Evolutionary conservation across 2,888 invertebrate genomes (phyloP), one percentile per base, ranked within the genome.

Genomic region (Bembecia ichneumoniformis): DNA sequence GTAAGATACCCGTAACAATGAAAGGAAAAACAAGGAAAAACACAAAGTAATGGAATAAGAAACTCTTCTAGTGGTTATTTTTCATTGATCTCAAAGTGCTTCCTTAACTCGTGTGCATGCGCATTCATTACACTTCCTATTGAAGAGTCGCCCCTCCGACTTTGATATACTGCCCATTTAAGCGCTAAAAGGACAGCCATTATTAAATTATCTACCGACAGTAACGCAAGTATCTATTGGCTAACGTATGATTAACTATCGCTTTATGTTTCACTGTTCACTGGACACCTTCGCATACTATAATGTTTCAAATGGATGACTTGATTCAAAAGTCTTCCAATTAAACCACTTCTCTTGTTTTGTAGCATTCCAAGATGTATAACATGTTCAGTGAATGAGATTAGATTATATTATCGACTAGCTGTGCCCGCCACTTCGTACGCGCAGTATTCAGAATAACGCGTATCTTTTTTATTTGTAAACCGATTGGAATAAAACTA

Each of bases 111-210:
- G 59, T 62, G 60, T 52, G 57, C 55, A 53, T 49, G 53, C 53
- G 68, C 64, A 73, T 76, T 77, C 72, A 77, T 71, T 74, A 73
- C 63, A 70, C 62, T 68, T 74, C 70, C 72, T 66, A 76, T 76
- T 74, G 73, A 71, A 63, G 63, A 71, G 64, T 63, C 63, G 62
- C 60, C 63, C 61, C 52, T 53, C 58, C 64, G 72, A 71, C 73
- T 69, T 72, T 77, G 75, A 80, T 72, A 65, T 71, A 79, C 67
- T 69, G 65, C 67, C 66, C 62, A 68, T 77, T 73, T 72, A 66
- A 69, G 68, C 64, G 69, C 58, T 61, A 66, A 72, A 69, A 68
- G 65, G 71, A 74, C 64, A 61, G 58, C 55, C 59, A 63, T 61
- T 62, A 70, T 69, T 71, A 66, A 66, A 64, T 66, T 65, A 63